phyloP scores from a whole-genome alignment of 2,113 vertebrate species.

The Prunella himalayana region DNA sequence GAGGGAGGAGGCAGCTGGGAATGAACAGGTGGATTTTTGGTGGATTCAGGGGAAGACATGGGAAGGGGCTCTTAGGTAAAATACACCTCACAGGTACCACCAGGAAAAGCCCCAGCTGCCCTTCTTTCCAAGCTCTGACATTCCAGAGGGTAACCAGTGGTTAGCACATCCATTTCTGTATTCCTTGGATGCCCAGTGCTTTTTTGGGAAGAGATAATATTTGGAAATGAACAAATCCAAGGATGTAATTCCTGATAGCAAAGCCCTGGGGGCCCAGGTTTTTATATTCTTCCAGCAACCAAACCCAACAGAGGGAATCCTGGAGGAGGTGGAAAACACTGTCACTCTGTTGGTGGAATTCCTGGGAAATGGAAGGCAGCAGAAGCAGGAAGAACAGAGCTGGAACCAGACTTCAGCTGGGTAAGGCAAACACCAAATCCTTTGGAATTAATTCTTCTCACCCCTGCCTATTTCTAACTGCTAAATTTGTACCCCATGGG shows the following conservation, averaged over 20 bases:
- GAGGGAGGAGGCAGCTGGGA: neutral
- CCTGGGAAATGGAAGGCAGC: neutral
- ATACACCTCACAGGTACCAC: rapidly evolving
- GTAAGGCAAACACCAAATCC: neutral
- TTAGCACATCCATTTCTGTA: neutral
- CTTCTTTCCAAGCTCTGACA: neutral
- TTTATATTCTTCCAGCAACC: neutral
- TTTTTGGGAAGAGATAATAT: neutral
- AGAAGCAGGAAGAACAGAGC: neutral
- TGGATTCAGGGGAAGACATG: neutral
- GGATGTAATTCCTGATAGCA: neutral
- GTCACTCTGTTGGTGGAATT: neutral
- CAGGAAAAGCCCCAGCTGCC: neutral
- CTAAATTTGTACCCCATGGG: neutral
- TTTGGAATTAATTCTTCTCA: neutral
- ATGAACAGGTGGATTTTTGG: neutral
- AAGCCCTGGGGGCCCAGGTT: neutral
- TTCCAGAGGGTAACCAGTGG: neutral
- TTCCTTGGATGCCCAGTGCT: neutral
- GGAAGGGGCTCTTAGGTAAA: neutral
- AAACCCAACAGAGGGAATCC: neutral
- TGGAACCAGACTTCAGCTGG: neutral
- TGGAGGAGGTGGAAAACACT: neutral
- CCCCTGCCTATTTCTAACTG: neutral
- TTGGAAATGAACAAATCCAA: neutral